Base-by-base conservation (phyloP, 1,140 invertebrate genomes). In the Bombus picipes region DNA sequence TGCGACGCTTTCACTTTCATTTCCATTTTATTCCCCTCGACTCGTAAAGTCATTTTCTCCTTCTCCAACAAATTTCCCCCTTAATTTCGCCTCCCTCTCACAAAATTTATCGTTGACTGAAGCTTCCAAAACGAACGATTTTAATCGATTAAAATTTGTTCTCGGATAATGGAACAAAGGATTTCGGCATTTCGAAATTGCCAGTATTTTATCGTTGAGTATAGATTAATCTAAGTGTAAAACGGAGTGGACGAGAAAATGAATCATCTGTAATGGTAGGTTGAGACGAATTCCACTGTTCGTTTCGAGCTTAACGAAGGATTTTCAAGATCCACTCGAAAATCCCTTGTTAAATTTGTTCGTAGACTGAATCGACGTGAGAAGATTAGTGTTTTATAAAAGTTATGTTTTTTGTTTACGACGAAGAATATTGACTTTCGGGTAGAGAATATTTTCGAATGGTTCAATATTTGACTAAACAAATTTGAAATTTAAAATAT, bases 1-100 rank as follows among this genome's bases (percentile, higher is more conserved):
- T 22, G 47, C 72, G 22, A 43, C 28, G 39, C 72, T 76, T 83
- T 83, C 81, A 47, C 81, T 83, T 83, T 83, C 81, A 25, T 83
- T 66, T 68, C 43, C 25, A 81, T 82, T 74, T 82, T 72, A 80
- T 53, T n/a, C 25, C 5, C 3, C 10, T 12, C 62, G 18, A 39
- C 32, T 28, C 28, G 25, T 8, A 57, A 39, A n/a, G 41, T 41
- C 39, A 65, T 77, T 62, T 39, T 28, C 62, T n/a, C 18, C 5
- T 39, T 3, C 47, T 32, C 13, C 32, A 9, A 34, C 32, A 15
- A 28, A 37, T 57, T 76, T 59, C 37, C 25, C 22, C n/a, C n/a
- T 3, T 10, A 22, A 34, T 10, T 68, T 68, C 28, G 25, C 28
- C 25, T 37, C 22, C 34, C 66, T 9, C 32, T n/a, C 15, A 28